These are phyloP conservation scores for Bergia puertoricense DNA, from an alignment of 92 coral and sea anemone genomes.

Conservation along the genomic window DNA sequence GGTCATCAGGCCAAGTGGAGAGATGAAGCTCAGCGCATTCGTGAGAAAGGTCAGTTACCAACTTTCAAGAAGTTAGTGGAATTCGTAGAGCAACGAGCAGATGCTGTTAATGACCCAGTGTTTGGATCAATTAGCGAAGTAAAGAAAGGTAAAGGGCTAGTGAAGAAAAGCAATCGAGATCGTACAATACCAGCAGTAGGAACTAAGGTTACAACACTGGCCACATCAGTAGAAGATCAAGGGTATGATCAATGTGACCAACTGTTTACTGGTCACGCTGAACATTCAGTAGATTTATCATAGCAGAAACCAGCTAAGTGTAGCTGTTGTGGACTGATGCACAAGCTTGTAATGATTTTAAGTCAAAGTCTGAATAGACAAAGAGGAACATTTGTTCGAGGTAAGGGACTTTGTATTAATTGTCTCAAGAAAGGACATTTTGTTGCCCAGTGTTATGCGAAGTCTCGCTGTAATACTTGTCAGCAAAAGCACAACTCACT, in stretches of 20 bases:
- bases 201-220: constrained; percentile 28
- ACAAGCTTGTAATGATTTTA: constrained; percentile 52
- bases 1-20: constrained; percentile 57
- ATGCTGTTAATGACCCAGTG: constrained; percentile 55
- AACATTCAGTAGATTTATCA: not conserved
- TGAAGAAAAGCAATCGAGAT: not conserved
- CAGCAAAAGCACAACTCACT: constrained; percentile 10
- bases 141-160: not conserved
- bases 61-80: constrained; percentile 50
- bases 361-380: constrained; percentile 52
- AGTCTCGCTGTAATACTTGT: constrained; percentile 29
- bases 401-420: constrained; percentile 53
- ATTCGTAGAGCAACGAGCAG: constrained; percentile 57
- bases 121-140: constrained; percentile 52
- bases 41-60: constrained; percentile 43
- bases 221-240: constrained; percentile 36
- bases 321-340: constrained; percentile 45
- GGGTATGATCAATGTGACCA: not conserved
- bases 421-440: constrained; percentile 44
- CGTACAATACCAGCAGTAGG: not conserved
- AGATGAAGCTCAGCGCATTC: constrained; percentile 49
- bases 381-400: constrained; percentile 38
- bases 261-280: not conserved
- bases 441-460: constrained; percentile 41
- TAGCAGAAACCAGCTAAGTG: constrained; percentile 24